phyloP scores from a whole-genome alignment of 2,888 invertebrate genomes.

The Chrysina gloriosa region DNA sequence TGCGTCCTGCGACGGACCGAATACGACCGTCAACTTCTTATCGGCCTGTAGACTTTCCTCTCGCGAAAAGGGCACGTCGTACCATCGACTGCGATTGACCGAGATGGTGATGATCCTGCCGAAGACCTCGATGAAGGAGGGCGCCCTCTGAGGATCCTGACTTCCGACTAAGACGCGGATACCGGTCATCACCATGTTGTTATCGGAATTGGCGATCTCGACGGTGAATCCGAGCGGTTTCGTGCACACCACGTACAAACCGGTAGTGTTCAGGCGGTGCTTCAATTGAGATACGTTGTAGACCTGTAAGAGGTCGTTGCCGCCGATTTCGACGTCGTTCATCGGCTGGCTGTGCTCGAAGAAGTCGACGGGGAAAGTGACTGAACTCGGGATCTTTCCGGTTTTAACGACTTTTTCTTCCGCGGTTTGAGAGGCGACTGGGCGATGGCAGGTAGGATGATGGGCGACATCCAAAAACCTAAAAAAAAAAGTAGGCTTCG shows the following conservation, averaged over 20 bases:
- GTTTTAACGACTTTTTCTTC: conserved; percentile 71
- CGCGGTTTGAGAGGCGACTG: conserved; percentile 63
- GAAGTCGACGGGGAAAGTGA: conserved; percentile 94
- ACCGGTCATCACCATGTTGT: conserved; percentile 85
- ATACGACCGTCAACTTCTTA: conserved; percentile 85
- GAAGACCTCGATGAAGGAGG: conserved; percentile 80
- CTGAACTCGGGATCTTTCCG: conserved; percentile 73
- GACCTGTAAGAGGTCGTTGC: conserved; percentile 93
- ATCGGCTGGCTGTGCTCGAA: conserved; percentile 94
- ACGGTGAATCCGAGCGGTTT: conserved; percentile 90
- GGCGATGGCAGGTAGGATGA: conserved; percentile 70
- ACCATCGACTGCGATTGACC: conserved; percentile 88
- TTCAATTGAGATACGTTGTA: conserved; percentile 95
- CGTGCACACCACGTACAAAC: conserved; percentile 93
- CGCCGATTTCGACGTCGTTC: conserved; percentile 94
- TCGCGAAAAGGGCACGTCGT: conserved; percentile 92
- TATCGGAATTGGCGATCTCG: conserved; percentile 88
- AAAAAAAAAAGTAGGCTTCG: too few relatives aligned
- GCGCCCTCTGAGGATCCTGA: conserved; percentile 82
- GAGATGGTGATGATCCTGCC: conserved; percentile 80
- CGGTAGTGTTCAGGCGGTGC: conserved; percentile 85
- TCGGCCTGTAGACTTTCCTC: conserved; percentile 94
- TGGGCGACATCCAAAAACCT: conserved; percentile 76
- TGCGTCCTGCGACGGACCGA: conserved; percentile 88
- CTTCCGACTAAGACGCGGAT: conserved; percentile 84